These are phyloP conservation scores for Eutolmus rufibarbis DNA, from an alignment of 2,888 invertebrate species.

Conservation along the genomic window DNA sequence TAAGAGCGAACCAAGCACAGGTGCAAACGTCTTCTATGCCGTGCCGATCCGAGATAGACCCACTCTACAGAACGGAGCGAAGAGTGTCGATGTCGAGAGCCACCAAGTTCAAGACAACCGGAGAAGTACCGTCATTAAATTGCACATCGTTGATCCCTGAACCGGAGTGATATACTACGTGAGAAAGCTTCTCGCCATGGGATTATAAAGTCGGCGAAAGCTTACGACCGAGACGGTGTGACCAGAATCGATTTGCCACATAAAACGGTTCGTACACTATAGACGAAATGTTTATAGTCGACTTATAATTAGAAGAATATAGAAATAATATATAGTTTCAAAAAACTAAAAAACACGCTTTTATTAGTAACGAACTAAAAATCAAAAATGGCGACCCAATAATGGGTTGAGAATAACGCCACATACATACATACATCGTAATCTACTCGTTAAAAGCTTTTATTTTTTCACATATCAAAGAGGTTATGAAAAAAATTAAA, in stretches of 20 bases:
- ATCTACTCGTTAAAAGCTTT: no score
- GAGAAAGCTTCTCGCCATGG: neutral
- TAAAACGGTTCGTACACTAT: neutral
- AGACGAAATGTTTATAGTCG: neutral
- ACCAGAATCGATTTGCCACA: neutral
- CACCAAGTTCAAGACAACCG: neutral
- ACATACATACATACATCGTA: no score
- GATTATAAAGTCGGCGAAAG: neutral
- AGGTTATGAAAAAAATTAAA: no score
- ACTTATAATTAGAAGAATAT: neutral
- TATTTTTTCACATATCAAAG: no score
- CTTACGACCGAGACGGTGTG: neutral
- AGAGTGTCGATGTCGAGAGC: neutral
- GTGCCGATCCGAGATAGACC: neutral
- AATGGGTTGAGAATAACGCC: no score
- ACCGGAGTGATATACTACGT: neutral
- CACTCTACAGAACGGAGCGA: neutral
- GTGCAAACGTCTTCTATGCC: neutral
- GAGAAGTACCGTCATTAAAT: constrained; percentile 22
- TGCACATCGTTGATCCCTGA: constrained; percentile 16
- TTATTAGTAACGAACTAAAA: no score
- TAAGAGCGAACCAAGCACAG: neutral
- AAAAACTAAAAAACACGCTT: no score
- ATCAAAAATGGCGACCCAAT: no score
- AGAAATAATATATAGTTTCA: neutral